Percentiles rank a stretch among this genome's conserved stretches.
Conservation (phyloP, 2,113 vertebrate genomes). For the Puffinus mauretanicus region DNA sequence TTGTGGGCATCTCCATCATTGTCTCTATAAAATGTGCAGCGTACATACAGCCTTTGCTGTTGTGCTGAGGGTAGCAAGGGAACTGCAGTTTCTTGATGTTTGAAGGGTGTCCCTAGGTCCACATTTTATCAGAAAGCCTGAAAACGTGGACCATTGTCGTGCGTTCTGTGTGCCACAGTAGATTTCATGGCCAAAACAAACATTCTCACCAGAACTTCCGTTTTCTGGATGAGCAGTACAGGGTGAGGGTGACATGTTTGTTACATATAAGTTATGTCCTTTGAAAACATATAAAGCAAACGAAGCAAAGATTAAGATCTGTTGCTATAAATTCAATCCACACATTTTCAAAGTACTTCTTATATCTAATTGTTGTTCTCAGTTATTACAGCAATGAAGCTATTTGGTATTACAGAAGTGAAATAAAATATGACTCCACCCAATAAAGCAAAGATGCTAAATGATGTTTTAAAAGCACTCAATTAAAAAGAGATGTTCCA, state of each 20-base stretch:
- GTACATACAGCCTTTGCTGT: neutral
- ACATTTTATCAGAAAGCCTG: neutral
- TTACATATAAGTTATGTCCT: neutral
- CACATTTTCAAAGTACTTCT: neutral
- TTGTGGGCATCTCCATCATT: neutral
- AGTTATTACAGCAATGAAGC: neutral
- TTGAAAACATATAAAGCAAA: neutral
- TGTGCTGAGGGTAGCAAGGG: neutral
- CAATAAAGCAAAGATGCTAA: neutral
- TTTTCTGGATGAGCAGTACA: neutral
- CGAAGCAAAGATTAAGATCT: neutral
- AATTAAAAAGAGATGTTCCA: neutral
- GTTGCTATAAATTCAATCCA: neutral
- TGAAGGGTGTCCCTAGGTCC: neutral
- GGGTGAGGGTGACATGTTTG: neutral
- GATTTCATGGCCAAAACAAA: neutral
- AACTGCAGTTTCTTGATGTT: neutral
- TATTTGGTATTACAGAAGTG: neutral
- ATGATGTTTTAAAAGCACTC: neutral
- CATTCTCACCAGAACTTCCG: neutral
- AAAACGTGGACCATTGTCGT: neutral
- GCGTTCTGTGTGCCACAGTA: neutral
- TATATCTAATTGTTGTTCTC: neutral
- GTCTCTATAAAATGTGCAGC: neutral
- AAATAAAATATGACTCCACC: neutral